Base-by-base conservation (phyloP, 2,888 invertebrate genomes). In the Slavum lentiscoides region DNA sequence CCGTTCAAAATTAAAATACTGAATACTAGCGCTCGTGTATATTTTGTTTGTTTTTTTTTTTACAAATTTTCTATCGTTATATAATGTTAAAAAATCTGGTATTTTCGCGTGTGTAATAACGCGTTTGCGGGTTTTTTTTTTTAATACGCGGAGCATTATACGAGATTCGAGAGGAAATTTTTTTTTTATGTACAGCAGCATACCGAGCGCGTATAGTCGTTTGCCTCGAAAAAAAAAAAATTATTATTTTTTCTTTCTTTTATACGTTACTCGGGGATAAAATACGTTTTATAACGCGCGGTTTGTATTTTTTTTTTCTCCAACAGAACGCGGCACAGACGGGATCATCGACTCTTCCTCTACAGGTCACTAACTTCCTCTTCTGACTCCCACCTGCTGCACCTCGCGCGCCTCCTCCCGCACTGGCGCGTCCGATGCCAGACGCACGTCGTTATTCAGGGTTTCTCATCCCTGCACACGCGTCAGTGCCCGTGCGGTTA, bases 341-440 rank as follows among this genome's bases (percentile, higher is more conserved):
- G 80, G 72, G 80, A 80, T 80, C 80, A 80, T 80, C 80, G 80
- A 80, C 80, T 80, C 80, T 70, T 80, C 49, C 72, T 80, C 80
- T 43, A 15, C 80, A 72, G 80, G 80, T 80, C 80, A 80, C 80
- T 80, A 80, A 80, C 80, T 80, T 80, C 80, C 72, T 80, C 80
- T 55, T 53, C 30, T 21, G 23, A 37, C 43, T 53, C 69, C 43
- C 59, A 58, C 77, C 19, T 55, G 64, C 4, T 37, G 9, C 66
- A 13, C 67, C 61, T 5, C 58, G 21, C 67, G 53, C 69, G 55
- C 64, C 30, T 70, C 37, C 58, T 72, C 58, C 19, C 1, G 4
- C 7, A 6, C 53, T 15, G 15, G 43, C 70, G 17, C 58, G 66
- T 55, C 39, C 30, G 30, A 30, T n/a, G 72, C 64, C 80, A 72